These are phyloP conservation scores for Tupaia tana DNA, from an alignment of 2,113 vertebrate genomes.

Conservation along the genomic window DNA sequence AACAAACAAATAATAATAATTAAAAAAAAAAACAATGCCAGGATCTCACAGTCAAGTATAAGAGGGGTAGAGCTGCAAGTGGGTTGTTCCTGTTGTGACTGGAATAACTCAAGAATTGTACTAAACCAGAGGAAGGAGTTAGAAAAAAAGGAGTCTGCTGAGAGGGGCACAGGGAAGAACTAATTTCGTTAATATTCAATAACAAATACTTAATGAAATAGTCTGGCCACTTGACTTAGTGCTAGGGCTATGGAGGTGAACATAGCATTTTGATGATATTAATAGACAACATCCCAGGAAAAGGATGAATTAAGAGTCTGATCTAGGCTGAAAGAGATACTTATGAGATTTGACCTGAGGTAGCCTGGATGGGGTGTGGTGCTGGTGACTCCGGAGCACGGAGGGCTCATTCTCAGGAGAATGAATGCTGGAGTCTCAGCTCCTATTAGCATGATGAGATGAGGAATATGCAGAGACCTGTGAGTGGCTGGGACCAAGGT, in stretches of 20 bases:
- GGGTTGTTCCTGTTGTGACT: neutral
- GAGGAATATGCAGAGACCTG: accelerated
- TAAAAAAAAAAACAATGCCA: neutral
- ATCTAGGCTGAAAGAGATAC: neutral
- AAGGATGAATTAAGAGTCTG: neutral
- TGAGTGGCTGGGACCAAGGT: neutral
- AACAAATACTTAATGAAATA: neutral
- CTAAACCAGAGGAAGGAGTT: neutral
- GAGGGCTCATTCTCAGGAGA: neutral
- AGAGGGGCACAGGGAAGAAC: neutral
- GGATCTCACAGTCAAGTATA: neutral
- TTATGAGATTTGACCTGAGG: neutral
- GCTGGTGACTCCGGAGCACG: neutral
- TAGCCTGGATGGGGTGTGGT: neutral
- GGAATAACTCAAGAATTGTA: neutral
- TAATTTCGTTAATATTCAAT: neutral
- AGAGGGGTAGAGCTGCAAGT: neutral
- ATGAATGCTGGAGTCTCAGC: neutral
- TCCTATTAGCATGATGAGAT: neutral
- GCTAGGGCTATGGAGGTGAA: neutral
- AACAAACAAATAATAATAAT: too few relatives aligned
- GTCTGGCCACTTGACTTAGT: neutral
- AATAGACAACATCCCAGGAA: neutral
- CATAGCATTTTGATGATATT: neutral
- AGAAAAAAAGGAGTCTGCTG: neutral